These are phyloP conservation scores for Galerucella pusilla DNA, from an alignment of 2,888 invertebrate species.

Conservation along the genomic window DNA sequence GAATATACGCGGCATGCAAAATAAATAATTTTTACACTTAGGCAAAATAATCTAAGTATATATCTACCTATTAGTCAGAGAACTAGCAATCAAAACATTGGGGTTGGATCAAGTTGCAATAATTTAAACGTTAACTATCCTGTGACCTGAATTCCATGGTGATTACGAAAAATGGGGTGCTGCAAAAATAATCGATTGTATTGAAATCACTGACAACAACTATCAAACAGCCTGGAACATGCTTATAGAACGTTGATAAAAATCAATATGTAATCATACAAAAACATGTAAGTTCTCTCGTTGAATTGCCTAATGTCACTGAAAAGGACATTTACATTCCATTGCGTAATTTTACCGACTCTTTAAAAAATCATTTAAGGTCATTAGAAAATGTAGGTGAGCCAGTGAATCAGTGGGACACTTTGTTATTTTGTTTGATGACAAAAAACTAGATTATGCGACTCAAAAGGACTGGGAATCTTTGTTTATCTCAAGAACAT, in stretches of 20 bases:
- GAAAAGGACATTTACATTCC: not conserved
- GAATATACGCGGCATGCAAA: too few species aligned
- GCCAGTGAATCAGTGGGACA: not conserved
- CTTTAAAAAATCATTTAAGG: not conserved
- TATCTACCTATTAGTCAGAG: too few species aligned
- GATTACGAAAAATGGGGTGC: not conserved
- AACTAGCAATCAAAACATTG: too few species aligned
- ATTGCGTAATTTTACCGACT: not conserved
- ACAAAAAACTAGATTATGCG: not conserved
- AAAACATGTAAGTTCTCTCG: constrained; percentile 4
- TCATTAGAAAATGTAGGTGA: not conserved
- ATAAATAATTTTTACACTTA: too few species aligned
- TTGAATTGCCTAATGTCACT: not conserved
- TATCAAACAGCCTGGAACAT: not conserved
- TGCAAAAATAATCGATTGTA: not conserved
- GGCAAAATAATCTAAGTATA: too few species aligned
- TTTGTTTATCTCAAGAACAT: not conserved
- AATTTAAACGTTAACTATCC: too few species aligned
- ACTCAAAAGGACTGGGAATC: not conserved
- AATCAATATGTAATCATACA: not conserved
- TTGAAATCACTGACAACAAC: not conserved
- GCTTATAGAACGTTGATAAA: not conserved
- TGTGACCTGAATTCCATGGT: too few species aligned
- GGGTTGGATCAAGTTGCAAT: too few species aligned
- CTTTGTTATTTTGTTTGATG: not conserved